A percentile compares a stretch with the other conserved stretches of the same genome.
phyloP scores from a whole-genome alignment of 2,888 invertebrate species.

The Megamerina dolium region DNA sequence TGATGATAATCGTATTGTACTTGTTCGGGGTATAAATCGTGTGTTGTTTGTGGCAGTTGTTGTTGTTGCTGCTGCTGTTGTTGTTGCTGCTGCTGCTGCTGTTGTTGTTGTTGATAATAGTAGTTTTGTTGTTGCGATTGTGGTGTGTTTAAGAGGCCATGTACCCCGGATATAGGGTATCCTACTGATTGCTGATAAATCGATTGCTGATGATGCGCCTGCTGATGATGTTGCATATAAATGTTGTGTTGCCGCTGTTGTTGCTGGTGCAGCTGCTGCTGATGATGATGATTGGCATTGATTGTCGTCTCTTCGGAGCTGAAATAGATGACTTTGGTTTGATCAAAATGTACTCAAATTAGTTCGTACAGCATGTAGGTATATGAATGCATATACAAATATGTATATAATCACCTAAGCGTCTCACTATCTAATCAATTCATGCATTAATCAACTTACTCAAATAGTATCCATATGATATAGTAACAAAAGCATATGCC shows the following conservation, averaged over 20 bases:
- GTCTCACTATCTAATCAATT: too few species aligned
- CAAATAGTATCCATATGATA: constrained; percentile 86
- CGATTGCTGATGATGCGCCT: constrained; percentile 30
- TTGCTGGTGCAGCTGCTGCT: too few species aligned
- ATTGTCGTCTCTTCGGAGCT: constrained; percentile 49
- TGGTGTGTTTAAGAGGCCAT: constrained; percentile 19
- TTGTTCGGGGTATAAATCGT: constrained; percentile 41
- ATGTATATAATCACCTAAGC: too few species aligned
- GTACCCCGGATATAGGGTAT: constrained; percentile 9
- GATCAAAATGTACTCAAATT: constrained; percentile 28
- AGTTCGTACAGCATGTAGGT: background rate
- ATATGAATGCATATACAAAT: too few species aligned
- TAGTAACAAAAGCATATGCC: constrained; percentile 87
- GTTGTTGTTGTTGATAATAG: constrained; percentile 19
- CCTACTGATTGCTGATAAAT: constrained; percentile 26
- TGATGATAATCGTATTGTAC: constrained; percentile 41
- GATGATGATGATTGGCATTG: constrained; percentile 30
- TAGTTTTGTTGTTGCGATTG: constrained; percentile 23
- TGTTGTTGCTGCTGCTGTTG: constrained; percentile 27
- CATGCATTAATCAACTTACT: constrained; percentile 77
- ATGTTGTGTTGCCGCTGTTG: too few species aligned
- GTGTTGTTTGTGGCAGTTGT: constrained; percentile 27
- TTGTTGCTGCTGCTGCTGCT: constrained; percentile 28
- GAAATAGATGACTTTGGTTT: constrained; percentile 43
- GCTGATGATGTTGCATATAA: constrained; percentile 20